Percentiles rank a stretch among this genome's conserved stretches.
These are phyloP conservation scores for Drosophila cognata DNA, from an alignment of 2,888 invertebrate species.

Conservation along the genomic window DNA sequence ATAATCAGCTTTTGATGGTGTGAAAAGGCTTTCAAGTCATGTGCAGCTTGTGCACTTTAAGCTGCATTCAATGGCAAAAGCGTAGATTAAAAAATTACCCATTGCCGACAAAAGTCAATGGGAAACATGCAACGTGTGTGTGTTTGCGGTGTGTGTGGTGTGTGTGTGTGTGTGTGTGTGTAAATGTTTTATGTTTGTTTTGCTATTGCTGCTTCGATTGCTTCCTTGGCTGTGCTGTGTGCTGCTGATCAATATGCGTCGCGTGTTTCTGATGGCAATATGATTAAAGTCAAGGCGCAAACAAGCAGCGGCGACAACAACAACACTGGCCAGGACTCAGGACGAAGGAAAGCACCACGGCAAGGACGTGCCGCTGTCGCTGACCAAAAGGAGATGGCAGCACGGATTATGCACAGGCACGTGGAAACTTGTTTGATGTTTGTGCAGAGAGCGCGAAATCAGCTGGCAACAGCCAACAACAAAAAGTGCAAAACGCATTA, in stretches of 20 bases:
- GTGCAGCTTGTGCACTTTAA: constrained; percentile 50
- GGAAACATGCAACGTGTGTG: constrained; percentile 17
- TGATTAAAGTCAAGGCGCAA: constrained; percentile 77
- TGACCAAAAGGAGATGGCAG: constrained; percentile 32
- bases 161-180: constrained; percentile 8
- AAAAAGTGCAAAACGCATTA: constrained; percentile 15
- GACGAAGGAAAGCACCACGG: neutral
- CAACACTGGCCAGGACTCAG: constrained; percentile 14
- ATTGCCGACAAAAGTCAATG: constrained; percentile 64
- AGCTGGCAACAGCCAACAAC: constrained; percentile 46
- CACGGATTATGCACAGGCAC: constrained; percentile 75
- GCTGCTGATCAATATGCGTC: constrained; percentile 67
- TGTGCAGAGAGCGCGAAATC: constrained; percentile 62
- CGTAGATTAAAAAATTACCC: constrained; percentile 76
- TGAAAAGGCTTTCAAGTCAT: constrained; percentile 49
- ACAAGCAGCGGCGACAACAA: constrained; percentile 48
- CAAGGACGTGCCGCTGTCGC: constrained; percentile 35
- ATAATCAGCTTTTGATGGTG: constrained; percentile 6
- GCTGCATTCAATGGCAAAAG: constrained; percentile 55
- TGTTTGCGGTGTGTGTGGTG: neutral
- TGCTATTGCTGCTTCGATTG: constrained; percentile 33
- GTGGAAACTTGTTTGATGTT: constrained; percentile 74
- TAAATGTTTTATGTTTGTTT: constrained; percentile 51
- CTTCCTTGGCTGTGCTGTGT: constrained; percentile 15
- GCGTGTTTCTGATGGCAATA: constrained; percentile 72